Evolutionary conservation across 1,140 invertebrate species (phyloP).

Genomic region (Onthophagus taurus): DNA sequence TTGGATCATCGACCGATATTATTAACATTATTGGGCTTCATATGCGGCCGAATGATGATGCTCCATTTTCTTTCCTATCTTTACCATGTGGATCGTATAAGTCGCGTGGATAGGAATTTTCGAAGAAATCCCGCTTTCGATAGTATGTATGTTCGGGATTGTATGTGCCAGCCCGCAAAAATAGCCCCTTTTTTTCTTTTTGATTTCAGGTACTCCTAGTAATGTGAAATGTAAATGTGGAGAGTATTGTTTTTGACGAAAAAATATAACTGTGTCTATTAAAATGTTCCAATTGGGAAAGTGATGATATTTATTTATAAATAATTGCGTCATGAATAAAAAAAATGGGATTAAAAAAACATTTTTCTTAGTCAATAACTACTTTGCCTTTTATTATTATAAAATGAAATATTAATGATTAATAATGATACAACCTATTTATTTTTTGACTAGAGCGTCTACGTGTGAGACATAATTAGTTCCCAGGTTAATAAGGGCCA

Average conservation of each 20-base stretch:
- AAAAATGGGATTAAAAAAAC: neutral
- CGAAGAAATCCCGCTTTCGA: constrained; percentile 19
- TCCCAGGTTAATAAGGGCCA: constrained; percentile 49
- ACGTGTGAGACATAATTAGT: constrained; percentile 42
- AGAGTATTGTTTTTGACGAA: no score
- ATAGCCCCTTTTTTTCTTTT: no score
- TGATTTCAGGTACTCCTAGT: no score
- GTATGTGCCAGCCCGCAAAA: neutral
- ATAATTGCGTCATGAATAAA: neutral
- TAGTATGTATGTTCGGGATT: constrained; percentile 23
- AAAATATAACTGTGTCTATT: no score
- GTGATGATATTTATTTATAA: neutral
- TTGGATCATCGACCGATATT: constrained; percentile 18
- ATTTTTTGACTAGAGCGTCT: constrained; percentile 28
- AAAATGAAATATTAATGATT: no score
- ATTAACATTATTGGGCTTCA: constrained; percentile 23
- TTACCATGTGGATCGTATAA: constrained; percentile 29
- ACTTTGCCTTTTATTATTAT: neutral
- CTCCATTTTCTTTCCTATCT: constrained; percentile 28
- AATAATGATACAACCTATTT: no score
- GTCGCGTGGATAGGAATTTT: constrained; percentile 10
- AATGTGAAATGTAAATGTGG: no score
- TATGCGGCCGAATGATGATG: constrained; percentile 30
- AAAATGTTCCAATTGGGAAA: no score
- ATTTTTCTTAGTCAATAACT: constrained; percentile 7